phyloP scores from a whole-genome alignment of 2,797 vertebrate species.

The Simalia tracyae region DNA sequence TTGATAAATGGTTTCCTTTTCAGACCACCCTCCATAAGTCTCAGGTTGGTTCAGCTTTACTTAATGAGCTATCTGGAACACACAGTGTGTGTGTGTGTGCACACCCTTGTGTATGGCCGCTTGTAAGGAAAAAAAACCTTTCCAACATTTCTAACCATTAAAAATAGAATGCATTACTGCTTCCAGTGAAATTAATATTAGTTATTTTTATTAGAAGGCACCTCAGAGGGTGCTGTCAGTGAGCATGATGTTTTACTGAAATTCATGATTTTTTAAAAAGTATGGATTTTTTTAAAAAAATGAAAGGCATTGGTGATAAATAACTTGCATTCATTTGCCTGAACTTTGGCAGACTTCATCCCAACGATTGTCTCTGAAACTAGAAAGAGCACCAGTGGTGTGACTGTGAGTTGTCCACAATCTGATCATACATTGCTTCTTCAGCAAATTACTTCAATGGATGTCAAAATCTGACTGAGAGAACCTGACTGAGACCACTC shows the following conservation, averaged over 20 bases:
- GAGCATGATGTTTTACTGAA: not conserved
- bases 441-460: not conserved
- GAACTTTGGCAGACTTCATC: not conserved
- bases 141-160: not conserved
- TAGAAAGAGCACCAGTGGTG: not conserved
- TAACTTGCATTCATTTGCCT: not conserved
- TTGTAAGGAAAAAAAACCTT: not conserved
- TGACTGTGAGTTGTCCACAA: not conserved
- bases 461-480: not conserved
- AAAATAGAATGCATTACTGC: not conserved
- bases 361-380: not conserved
- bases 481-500: not conserved
- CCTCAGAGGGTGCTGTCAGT: not conserved
- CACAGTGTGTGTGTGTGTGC: not conserved
- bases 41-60: conserved; percentile 13
- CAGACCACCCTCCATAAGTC: not conserved
- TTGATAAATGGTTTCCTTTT: conserved; percentile 33
- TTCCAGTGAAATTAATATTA: not conserved
- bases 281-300: not conserved
- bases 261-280: not conserved
- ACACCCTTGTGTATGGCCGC: not conserved
- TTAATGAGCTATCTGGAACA: not conserved
- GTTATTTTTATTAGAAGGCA: not conserved
- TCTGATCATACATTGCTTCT: not conserved
- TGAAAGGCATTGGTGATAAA: not conserved